phyloP scores from a whole-genome alignment of 1,140 invertebrate genomes.

The Hylaeus anthracinus region DNA sequence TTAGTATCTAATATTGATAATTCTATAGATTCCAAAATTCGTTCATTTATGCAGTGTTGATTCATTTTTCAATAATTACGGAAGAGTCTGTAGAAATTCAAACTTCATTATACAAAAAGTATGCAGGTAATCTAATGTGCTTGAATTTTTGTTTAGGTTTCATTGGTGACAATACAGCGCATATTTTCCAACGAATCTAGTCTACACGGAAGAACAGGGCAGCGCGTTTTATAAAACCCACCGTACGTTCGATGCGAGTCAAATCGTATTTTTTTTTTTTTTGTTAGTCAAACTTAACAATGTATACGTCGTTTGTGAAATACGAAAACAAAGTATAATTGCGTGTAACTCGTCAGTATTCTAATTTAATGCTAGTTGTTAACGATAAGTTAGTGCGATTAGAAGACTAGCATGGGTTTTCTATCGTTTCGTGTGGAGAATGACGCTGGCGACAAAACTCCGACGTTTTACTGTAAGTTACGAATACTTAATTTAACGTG shows the following conservation, averaged over 20 bases:
- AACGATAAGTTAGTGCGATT: constrained; percentile 10
- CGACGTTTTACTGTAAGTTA: constrained; percentile 3
- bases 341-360: constrained; percentile 43
- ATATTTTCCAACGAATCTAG: constrained; percentile 59
- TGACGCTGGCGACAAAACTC: constrained; percentile 18
- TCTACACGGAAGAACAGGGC: constrained; percentile 49
- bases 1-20: no score
- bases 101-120: no score
- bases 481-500: neutral
- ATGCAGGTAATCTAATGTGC: neutral
- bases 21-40: no score
- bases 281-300: neutral
- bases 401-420: neutral
- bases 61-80: no score
- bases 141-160: constrained; percentile 10
- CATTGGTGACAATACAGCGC: constrained; percentile 11
- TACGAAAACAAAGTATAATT: constrained; percentile 20
- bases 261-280: neutral
- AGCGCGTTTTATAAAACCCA: constrained; percentile 36
- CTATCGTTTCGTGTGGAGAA: constrained; percentile 1
- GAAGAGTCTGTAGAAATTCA: no score
- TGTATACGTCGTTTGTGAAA: neutral
- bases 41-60: no score
- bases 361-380: constrained; percentile 32
- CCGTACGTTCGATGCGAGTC: constrained; percentile 16